Base-by-base conservation (phyloP, 2,888 invertebrate species). In the Oligia latruncula region DNA sequence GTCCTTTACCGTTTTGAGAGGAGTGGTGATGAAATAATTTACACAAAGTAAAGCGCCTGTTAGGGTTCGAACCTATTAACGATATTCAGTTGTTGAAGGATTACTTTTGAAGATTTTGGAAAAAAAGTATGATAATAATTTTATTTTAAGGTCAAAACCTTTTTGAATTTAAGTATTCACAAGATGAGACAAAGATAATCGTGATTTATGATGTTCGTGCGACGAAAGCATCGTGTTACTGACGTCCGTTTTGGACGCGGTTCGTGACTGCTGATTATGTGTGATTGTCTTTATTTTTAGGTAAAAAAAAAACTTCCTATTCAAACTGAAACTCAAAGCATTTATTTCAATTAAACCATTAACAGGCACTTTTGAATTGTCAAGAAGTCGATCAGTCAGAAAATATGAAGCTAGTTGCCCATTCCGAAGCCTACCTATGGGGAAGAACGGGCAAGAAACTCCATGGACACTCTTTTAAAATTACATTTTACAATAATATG, bases 191-290 rank as follows among this genome's bases (percentile, higher is more conserved):
- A 73, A 71, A 85, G 91, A 91, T 90, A 89, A 77, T 82, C 84
- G 78, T 89, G 90, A 91, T 90, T 91, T 91, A 90, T 90, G 77
- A 78, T 78, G 75, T 80, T 91, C 92, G 92, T 90, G 92, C 89
- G 67, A 80, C 76, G 78, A 84, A 81, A 82, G 62, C 78, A 82
- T 88, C 88, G 88, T 88, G 90, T 87, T 65, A 20, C 79, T 77
- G 78, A 83, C 76, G 87, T 81, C 81, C 76, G 83, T 77, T 67
- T 71, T 73, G 72, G 62, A 66, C 81, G 79, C 49, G 46, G 78
- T 67, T 88, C 90, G 88, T 91, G 92, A 87, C 89, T 87, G 74
- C 75, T 81, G 82, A 64, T 80, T 87, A 84, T 90, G 85, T 89
- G 77, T 76, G 71, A 40, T 11, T 72, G 58, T 65, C 77, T 85